phyloP scores from a whole-genome alignment of 2,797 vertebrate species.

The Dallia pectoralis region DNA sequence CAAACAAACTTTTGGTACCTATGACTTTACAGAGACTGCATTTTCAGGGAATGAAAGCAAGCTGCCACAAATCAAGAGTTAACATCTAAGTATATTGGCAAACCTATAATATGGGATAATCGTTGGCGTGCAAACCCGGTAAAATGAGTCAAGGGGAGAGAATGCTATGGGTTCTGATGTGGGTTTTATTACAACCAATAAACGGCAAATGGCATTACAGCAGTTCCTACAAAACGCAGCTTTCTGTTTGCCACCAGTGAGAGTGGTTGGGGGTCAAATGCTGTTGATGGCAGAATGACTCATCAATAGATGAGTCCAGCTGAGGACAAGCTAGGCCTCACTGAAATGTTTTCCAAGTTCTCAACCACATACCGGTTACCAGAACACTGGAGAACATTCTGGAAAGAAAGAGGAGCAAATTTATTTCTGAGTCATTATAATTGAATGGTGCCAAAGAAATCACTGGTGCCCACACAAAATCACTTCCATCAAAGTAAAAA shows the following conservation, averaged over 20 bases:
- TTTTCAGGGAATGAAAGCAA: conserved; percentile 12
- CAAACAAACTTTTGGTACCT: conserved; percentile 23
- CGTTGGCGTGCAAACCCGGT: not conserved
- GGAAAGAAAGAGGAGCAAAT: not conserved
- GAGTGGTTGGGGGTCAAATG: not conserved
- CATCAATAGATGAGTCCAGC: not conserved
- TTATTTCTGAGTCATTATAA: not conserved
- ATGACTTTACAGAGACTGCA: conserved; percentile 18
- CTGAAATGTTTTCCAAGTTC: conserved; percentile 1
- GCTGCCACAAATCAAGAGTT: not conserved
- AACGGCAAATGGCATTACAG: conserved; percentile 25
- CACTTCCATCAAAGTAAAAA: not conserved
- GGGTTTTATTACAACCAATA: conserved; percentile 27
- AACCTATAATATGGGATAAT: conserved; percentile 19
- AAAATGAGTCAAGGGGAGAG: conserved; percentile 4
- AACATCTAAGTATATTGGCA: conserved; percentile 10
- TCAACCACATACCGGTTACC: not conserved
- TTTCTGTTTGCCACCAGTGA: not conserved
- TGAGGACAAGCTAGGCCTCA: not conserved
- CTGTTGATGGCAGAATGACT: not conserved
- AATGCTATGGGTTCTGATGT: conserved; percentile 9
- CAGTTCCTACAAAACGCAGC: conserved; percentile 15
- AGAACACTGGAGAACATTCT: not conserved
- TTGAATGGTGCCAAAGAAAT: not conserved
- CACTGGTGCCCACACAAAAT: not conserved